Evolutionary conservation across 2,113 vertebrate genomes (phyloP), one percentile per base, ranked within the genome.

Genomic region (Oreocharis arfaki): DNA sequence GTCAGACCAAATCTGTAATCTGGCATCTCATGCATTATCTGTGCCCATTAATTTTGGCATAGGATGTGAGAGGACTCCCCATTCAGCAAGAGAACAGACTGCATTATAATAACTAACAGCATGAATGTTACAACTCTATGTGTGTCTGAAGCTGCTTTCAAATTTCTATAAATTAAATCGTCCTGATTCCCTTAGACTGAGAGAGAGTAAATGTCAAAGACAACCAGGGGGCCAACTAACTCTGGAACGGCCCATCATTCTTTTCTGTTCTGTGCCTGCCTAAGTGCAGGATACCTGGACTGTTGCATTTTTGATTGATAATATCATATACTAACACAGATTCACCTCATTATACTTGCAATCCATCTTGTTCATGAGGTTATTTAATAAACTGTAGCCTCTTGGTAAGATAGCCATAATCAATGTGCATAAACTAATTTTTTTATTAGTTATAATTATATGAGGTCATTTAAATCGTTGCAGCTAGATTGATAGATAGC

Each of bases 371-470:
- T 70, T 83, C 73, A 68, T 1, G 3, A 90, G 47, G 35, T 95
- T 93, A 81, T 95, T 84, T 87, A 95, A 93, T 90, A 96, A 96
- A 93, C 88, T 83, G 42, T 30, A 89, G 53, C 57, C 60, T 81
- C 78, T 84, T 86, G 52, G 56, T 87, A 92, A 76, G 57, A 87
- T 87, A 92, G 55, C 64, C 74, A 78, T 87, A 96, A 95, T 96
- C 91, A 82, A 91, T 94, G 82, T 73, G 50, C 60, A 93, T 92
- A 94, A 96, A 91, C 70, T 91, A 74, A 81, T 89, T 89, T 96
- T 93, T 96, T 97, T 95, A 96, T 95, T 90, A 91, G 55, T 88
- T 95, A 87, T 95, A 93, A 95, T 96, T 96, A 92, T 88, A 95
- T 0, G 2, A 94, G 71, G 80, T 84, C 86, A 91, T 90, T 95